phyloP scores from a whole-genome alignment of 2,797 vertebrate species.

The Hydrocynus forskahlii region DNA sequence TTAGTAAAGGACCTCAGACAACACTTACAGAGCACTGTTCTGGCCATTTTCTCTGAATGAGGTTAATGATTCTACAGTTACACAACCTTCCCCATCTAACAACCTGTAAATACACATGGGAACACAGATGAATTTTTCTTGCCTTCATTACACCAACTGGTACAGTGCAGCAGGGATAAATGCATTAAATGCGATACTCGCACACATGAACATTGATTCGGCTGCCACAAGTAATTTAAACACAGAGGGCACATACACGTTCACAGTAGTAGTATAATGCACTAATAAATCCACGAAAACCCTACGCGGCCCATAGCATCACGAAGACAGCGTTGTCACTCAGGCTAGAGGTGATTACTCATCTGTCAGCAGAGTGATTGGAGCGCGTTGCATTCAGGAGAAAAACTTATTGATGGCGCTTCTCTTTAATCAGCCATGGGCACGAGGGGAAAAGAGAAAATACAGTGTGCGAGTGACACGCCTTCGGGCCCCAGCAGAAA shows the following conservation, averaged over 20 bases:
- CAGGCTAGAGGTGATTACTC: slow-evolving; percentile 47
- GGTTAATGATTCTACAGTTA: too few species aligned
- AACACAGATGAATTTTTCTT: too few species aligned
- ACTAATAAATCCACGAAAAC: slow-evolving; percentile 44
- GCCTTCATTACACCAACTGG: too few species aligned
- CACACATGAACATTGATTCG: background rate
- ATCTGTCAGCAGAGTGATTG: slow-evolving; percentile 25
- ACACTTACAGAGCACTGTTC: too few species aligned
- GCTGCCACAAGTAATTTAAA: background rate
- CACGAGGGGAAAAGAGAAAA: background rate
- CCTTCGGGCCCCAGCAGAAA: slow-evolving; percentile 14
- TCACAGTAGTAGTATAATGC: slow-evolving; percentile 7
- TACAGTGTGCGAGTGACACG: slow-evolving; percentile 8
- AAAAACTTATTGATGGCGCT: slow-evolving; percentile 41
- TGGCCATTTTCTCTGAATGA: too few species aligned
- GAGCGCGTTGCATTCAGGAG: slow-evolving; percentile 34
- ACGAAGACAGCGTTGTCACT: slow-evolving; percentile 33
- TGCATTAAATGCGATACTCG: background rate
- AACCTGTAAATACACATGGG: too few species aligned
- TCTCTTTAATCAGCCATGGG: slow-evolving; percentile 42
- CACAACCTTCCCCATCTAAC: too few species aligned
- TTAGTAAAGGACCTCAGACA: too few species aligned
- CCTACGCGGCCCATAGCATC: slow-evolving; percentile 56
- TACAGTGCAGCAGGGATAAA: too few species aligned
- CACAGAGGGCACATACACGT: slow-evolving; percentile 1